These are phyloP conservation scores for Ictalurus punctatus DNA, from an alignment of 2,113 vertebrate genomes.

Conservation along the genomic window DNA sequence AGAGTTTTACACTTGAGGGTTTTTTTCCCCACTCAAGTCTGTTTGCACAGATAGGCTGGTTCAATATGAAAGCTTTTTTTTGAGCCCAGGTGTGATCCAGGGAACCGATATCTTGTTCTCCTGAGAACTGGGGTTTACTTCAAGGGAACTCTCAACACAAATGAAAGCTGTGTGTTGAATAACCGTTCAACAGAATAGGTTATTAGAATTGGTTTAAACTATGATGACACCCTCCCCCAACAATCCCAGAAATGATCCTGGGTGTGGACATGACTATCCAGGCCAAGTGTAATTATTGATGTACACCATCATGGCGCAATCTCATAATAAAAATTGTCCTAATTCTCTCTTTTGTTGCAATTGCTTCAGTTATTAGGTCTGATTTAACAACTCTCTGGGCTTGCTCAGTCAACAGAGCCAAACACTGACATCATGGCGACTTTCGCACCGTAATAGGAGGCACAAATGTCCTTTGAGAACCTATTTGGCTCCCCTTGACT, in stretches of 20 bases:
- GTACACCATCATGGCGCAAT: background rate
- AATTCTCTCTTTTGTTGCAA: background rate
- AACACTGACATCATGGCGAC: constrained; percentile 12
- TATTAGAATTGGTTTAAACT: background rate
- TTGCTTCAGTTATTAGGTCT: background rate
- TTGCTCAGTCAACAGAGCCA: background rate
- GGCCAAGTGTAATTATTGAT: background rate
- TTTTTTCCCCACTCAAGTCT: background rate
- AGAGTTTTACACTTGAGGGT: background rate
- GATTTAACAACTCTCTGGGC: background rate
- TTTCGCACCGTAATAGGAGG: constrained; percentile 29
- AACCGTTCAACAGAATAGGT: background rate
- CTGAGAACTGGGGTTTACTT: background rate
- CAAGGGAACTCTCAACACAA: background rate
- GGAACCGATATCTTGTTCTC: too few relatives aligned
- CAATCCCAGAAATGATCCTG: background rate
- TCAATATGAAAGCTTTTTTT: background rate
- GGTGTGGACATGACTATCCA: background rate
- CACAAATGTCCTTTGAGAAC: constrained; percentile 43
- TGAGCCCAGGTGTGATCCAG: background rate
- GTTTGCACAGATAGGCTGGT: background rate
- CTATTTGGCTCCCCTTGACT: constrained; percentile 50
- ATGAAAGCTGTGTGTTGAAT: background rate
- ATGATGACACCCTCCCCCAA: too few relatives aligned
- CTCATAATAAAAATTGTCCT: background rate